Evolutionary conservation across 2,888 invertebrate species (phyloP).

Genomic region (Baronia brevicornis): DNA sequence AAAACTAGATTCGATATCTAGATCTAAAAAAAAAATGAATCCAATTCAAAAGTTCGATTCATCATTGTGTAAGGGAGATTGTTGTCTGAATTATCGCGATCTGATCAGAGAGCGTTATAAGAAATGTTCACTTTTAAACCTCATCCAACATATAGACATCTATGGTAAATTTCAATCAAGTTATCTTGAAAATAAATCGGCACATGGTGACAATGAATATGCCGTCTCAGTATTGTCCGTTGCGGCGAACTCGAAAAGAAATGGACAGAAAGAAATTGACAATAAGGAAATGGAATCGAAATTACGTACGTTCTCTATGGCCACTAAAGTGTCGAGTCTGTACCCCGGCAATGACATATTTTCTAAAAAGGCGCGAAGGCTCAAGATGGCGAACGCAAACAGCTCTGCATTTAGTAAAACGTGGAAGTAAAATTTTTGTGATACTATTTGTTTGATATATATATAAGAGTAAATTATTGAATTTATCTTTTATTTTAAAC

Average conservation of each 20-base stretch:
- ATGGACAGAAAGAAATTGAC: constrained; percentile 3
- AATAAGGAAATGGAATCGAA: constrained; percentile 16
- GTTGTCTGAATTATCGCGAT: constrained; percentile 4
- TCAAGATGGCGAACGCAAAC: constrained; percentile 3
- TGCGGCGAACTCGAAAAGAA: constrained; percentile 16
- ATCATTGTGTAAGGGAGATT: constrained; percentile 1
- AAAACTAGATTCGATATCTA: too few species aligned
- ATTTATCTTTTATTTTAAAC: too few species aligned
- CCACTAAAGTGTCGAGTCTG: constrained; percentile 31
- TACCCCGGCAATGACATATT: constrained; percentile 38
- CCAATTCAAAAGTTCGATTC: too few species aligned
- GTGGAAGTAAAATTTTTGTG: constrained; percentile 9
- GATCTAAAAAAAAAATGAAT: too few species aligned
- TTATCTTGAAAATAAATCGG: constrained; percentile 21
- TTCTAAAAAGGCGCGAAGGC: constrained; percentile 23
- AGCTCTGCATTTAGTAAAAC: too few species aligned
- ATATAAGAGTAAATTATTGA: too few species aligned
- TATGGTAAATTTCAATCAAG: constrained; percentile 27
- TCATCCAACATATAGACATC: constrained; percentile 42
- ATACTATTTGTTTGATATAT: neutral
- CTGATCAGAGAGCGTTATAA: constrained; percentile 23
- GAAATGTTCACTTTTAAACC: constrained; percentile 29
- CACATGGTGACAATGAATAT: constrained; percentile 1
- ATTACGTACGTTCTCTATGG: constrained; percentile 28
- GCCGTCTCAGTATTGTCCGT: constrained; percentile 27